phyloP scores from a whole-genome alignment of 2,888 invertebrate genomes.

The Entomobrya multifasciata region DNA sequence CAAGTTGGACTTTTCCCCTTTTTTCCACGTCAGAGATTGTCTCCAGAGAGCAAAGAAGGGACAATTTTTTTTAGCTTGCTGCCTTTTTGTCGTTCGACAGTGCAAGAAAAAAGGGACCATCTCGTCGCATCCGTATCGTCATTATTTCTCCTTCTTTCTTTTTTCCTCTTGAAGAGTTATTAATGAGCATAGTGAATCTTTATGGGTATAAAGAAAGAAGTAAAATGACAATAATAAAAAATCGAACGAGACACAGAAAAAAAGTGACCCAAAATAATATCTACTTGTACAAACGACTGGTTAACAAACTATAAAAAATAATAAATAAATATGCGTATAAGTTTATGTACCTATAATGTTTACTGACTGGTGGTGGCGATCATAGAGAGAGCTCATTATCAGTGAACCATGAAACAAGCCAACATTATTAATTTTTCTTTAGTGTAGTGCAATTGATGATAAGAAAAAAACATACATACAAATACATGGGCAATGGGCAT shows the following conservation, averaged over 20 bases:
- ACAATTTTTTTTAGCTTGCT: no score
- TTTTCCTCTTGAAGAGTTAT: slow-evolving; percentile 32
- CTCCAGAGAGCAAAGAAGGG: slow-evolving; percentile 54
- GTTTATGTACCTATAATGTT: slow-evolving; percentile 9
- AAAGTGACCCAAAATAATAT: slow-evolving; percentile 2
- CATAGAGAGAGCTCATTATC: slow-evolving; percentile 60
- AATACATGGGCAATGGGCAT: no score
- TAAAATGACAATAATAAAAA: slow-evolving; percentile 40
- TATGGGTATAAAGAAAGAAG: slow-evolving; percentile 8
- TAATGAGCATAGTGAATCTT: slow-evolving; percentile 38
- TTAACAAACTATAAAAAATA: slow-evolving; percentile 38
- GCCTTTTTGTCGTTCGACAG: slow-evolving; percentile 16
- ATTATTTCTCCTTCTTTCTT: slow-evolving; percentile 9
- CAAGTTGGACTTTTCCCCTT: slow-evolving; percentile 64
- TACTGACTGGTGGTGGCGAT: slow-evolving; percentile 15
- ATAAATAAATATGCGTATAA: slow-evolving; percentile 6
- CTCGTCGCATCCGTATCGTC: not conserved
- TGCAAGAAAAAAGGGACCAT: slow-evolving; percentile 19
- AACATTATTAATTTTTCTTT: slow-evolving; percentile 65
- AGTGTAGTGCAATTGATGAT: slow-evolving; percentile 31
- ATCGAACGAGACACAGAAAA: slow-evolving; percentile 27
- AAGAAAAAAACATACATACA: no score
- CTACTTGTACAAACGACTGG: slow-evolving; percentile 29
- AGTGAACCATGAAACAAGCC: slow-evolving; percentile 65
- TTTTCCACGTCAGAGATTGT: slow-evolving; percentile 53